Percentiles rank a stretch among this genome's conserved stretches.
Evolutionary conservation across 2,888 invertebrate species (phyloP).

Genomic region (Sabatieria punctata): DNA sequence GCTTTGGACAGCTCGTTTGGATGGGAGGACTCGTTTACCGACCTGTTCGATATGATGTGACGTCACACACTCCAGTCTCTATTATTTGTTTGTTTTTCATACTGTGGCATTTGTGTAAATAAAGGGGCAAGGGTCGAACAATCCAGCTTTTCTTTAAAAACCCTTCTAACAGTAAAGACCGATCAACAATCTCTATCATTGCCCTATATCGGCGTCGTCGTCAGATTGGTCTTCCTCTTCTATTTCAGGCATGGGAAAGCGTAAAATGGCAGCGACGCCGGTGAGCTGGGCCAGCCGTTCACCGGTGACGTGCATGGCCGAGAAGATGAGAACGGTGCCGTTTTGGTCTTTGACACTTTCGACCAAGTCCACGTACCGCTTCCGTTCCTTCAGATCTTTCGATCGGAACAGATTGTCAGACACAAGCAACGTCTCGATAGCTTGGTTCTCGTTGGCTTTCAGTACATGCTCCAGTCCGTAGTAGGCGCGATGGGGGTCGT

Average conservation of each 20-base stretch:
- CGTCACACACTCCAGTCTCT: too few relatives aligned
- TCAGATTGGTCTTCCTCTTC: constrained; percentile 46
- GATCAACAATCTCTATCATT: too few relatives aligned
- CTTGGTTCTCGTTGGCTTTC: constrained; percentile 69
- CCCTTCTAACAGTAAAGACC: too few relatives aligned
- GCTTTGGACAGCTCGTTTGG: too few relatives aligned
- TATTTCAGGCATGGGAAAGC: constrained; percentile 87
- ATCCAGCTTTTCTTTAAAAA: too few relatives aligned
- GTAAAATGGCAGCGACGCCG: constrained; percentile 80
- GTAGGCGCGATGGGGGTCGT: constrained; percentile 81
- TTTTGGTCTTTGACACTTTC: constrained; percentile 60
- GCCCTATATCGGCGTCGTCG: constrained; percentile 15
- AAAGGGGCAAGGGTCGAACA: too few relatives aligned
- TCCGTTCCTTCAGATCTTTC: constrained; percentile 51
- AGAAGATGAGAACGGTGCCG: constrained; percentile 90
- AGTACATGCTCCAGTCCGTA: constrained; percentile 86
- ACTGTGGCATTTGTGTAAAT: too few relatives aligned
- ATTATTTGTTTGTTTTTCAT: too few relatives aligned
- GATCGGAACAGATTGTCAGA: constrained; percentile 88
- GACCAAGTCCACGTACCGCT: constrained; percentile 75
- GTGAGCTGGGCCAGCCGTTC: constrained; percentile 91
- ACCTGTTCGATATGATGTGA: too few relatives aligned
- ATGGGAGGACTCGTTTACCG: too few relatives aligned
- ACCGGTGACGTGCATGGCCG: constrained; percentile 93
- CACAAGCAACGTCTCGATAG: constrained; percentile 79